phyloP scores from a whole-genome alignment of 2,113 vertebrate species.

The Sardina pilchardus region DNA sequence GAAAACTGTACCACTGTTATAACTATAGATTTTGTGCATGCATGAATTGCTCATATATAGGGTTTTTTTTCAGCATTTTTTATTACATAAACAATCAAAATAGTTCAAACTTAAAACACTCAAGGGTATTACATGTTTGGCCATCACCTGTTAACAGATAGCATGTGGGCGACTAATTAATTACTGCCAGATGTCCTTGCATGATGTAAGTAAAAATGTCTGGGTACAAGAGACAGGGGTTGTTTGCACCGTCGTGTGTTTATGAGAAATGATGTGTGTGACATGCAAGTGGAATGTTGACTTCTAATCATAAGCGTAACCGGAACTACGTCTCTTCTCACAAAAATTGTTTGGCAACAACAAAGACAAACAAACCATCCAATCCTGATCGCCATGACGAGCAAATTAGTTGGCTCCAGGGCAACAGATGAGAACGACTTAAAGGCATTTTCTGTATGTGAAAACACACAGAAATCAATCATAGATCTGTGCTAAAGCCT shows the following conservation, averaged over 20 bases:
- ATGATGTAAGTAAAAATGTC: not conserved
- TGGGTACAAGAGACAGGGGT: not conserved
- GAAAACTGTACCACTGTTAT: not conserved
- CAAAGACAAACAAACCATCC: not conserved
- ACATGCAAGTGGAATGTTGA: not conserved
- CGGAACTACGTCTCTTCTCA: not conserved
- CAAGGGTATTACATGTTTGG: not conserved
- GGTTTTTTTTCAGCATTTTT: not conserved
- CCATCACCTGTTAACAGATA: not conserved
- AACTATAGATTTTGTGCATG: not conserved
- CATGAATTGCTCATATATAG: not conserved
- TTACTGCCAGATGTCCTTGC: not conserved
- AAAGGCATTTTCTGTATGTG: constrained; percentile 65
- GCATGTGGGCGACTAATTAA: not conserved
- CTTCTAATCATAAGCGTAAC: not conserved
- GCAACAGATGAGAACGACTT: constrained; percentile 52
- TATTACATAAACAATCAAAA: not conserved
- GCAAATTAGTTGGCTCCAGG: constrained; percentile 31
- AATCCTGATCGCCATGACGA: not conserved
- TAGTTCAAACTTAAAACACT: not conserved
- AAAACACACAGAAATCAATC: constrained; percentile 68
- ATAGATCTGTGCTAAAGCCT: constrained; percentile 56
- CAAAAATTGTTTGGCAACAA: not conserved
- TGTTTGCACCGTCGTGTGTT: not conserved
- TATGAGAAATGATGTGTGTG: not conserved